Conservation (phyloP, 2,113 vertebrate genomes). For the Percina caprodes region DNA sequence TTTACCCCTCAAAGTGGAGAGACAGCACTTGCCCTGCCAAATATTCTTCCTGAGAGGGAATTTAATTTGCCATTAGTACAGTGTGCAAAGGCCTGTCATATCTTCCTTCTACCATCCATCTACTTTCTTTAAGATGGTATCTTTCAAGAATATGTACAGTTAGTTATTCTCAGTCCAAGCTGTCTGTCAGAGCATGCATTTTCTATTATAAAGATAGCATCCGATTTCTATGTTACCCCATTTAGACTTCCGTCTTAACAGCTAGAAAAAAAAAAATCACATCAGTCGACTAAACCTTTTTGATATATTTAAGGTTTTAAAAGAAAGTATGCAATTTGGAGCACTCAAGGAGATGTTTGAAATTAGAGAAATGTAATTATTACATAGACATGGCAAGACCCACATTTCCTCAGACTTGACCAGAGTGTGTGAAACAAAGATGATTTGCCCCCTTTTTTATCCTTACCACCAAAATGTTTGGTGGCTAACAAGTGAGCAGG, state of each 20-base stretch:
- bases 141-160: conserved; percentile 83
- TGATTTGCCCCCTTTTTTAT: conserved; percentile 20
- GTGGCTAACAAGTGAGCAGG: conserved; percentile 8
- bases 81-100: conserved; percentile 81
- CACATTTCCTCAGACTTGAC: conserved; percentile 33
- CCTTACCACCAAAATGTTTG: conserved; percentile 31
- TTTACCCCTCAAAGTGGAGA: conserved; percentile 75
- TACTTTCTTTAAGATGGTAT: conserved; percentile 83
- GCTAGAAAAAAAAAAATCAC: conserved; percentile 93
- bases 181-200: conserved; percentile 92
- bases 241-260: conserved; percentile 93
- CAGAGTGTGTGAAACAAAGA: conserved; percentile 11
- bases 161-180: conserved; percentile 84
- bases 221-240: conserved; percentile 90
- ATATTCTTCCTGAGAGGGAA: conserved; percentile 79
- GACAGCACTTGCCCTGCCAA: conserved; percentile 78
- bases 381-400: conserved; percentile 43
- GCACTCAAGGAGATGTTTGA: conserved; percentile 89
- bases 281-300: conserved; percentile 92
- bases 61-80: conserved; percentile 85
- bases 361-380: conserved; percentile 84
- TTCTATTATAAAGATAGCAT: conserved; percentile 97
- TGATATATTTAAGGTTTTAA: conserved; percentile 90
- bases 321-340: conserved; percentile 82
- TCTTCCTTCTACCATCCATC: conserved; percentile 64